phyloP scores from a whole-genome alignment of 2,888 invertebrate species.

The Lasioglossum vierecki region DNA sequence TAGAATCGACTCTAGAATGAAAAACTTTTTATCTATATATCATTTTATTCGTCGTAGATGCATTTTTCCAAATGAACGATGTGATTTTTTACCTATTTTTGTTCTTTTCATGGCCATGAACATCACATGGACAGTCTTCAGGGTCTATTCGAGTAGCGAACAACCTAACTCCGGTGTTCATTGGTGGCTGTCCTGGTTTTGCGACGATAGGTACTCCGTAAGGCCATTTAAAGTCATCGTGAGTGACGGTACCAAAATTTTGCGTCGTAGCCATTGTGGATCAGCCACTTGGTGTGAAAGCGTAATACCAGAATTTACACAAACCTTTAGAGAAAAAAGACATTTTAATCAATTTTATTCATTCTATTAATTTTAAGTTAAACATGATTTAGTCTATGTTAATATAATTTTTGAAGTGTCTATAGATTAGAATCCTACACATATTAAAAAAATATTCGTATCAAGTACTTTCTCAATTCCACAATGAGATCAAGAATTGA shows the following conservation, averaged over 20 bases:
- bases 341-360: background rate
- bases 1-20: too few relatives aligned
- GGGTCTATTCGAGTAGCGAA: slow-evolving; percentile 86
- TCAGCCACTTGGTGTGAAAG: slow-evolving; percentile 20
- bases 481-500: background rate
- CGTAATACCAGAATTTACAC: slow-evolving; percentile 28
- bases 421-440: background rate
- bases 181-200: slow-evolving; percentile 87
- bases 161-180: slow-evolving; percentile 84
- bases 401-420: background rate
- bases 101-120: slow-evolving; percentile 86
- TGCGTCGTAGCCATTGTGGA: slow-evolving; percentile 73
- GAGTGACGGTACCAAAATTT: slow-evolving; percentile 85
- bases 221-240: slow-evolving; percentile 87
- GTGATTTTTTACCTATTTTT: slow-evolving; percentile 84
- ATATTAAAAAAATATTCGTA: background rate
- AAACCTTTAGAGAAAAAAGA: background rate
- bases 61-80: background rate
- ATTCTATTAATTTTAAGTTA: background rate
- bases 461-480: background rate
- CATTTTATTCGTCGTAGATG: background rate
- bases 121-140: slow-evolving; percentile 88
- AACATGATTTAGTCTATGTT: background rate
- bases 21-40: background rate
- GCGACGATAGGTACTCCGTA: slow-evolving; percentile 86